Percentiles rank a stretch among this genome's conserved stretches.
Conservation (phyloP, 2,113 vertebrate species). For the Elaphurus davidianus region DNA sequence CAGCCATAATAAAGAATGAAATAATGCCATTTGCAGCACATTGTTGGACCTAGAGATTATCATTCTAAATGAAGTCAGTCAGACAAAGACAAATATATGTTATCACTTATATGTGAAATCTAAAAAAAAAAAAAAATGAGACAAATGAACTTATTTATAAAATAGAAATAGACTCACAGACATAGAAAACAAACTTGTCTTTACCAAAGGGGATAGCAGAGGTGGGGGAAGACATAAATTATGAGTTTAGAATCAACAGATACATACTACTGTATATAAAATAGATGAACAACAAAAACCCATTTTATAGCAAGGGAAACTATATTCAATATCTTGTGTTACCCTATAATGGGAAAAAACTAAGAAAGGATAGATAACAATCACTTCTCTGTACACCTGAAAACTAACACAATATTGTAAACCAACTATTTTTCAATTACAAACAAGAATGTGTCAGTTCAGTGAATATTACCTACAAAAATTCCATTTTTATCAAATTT, state of each 20-base stretch:
- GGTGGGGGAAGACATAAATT: neutral
- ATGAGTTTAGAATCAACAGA: neutral
- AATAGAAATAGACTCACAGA: neutral
- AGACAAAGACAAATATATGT: neutral
- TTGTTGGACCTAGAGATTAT: neutral
- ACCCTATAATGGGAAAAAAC: neutral
- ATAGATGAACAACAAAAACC: neutral
- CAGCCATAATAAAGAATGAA: neutral
- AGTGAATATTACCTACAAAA: conserved; percentile 50
- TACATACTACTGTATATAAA: neutral
- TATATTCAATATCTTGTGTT: neutral
- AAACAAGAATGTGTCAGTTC: neutral
- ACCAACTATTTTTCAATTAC: neutral
- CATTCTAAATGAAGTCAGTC: neutral
- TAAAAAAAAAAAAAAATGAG: neutral
- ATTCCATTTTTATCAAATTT: conserved; percentile 51
- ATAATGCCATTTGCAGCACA: neutral
- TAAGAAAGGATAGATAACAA: neutral
- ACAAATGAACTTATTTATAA: neutral
- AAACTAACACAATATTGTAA: neutral
- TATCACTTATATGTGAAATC: neutral
- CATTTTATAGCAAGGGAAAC: neutral
- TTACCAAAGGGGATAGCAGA: neutral
- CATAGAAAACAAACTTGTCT: neutral
- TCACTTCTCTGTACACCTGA: neutral